phyloP scores from a whole-genome alignment of 2,113 vertebrate species.

The Phrynosoma blainvillii region DNA sequence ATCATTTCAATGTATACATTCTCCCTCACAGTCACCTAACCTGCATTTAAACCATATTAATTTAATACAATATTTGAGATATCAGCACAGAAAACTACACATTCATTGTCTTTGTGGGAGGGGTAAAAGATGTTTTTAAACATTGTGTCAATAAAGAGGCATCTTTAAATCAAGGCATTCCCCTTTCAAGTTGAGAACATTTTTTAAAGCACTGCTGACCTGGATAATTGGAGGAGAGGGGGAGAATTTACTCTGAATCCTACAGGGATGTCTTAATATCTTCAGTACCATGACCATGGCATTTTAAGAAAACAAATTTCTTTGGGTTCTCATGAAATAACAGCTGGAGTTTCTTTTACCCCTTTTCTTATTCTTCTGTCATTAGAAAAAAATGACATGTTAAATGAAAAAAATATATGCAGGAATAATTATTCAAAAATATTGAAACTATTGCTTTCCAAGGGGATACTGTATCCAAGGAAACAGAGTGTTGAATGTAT shows the following conservation, averaged over 20 bases:
- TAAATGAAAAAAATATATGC: conserved; percentile 42
- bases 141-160: not conserved
- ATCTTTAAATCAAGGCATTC: conserved; percentile 61
- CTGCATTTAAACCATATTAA: conserved; percentile 71
- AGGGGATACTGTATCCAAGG: conserved; percentile 42
- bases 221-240: conserved; percentile 30
- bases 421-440: conserved; percentile 53
- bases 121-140: not conserved
- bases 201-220: conserved; percentile 16
- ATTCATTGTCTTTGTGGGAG: conserved; percentile 79
- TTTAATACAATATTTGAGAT: conserved; percentile 69
- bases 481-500: conserved; percentile 45
- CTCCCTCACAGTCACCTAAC: conserved; percentile 70
- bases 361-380: conserved; percentile 32
- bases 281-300: conserved; percentile 75
- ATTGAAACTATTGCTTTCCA: conserved; percentile 62
- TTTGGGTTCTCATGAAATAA: conserved; percentile 76
- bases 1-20: conserved; percentile 65
- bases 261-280: conserved; percentile 64
- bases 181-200: conserved; percentile 32
- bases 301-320: conserved; percentile 67
- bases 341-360: conserved; percentile 52
- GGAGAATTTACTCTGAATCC: conserved; percentile 46
- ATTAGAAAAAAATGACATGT: not conserved
- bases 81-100: conserved; percentile 75